Evolutionary conservation across 2,888 invertebrate species (phyloP).

Genomic region (Carcina quercana): DNA sequence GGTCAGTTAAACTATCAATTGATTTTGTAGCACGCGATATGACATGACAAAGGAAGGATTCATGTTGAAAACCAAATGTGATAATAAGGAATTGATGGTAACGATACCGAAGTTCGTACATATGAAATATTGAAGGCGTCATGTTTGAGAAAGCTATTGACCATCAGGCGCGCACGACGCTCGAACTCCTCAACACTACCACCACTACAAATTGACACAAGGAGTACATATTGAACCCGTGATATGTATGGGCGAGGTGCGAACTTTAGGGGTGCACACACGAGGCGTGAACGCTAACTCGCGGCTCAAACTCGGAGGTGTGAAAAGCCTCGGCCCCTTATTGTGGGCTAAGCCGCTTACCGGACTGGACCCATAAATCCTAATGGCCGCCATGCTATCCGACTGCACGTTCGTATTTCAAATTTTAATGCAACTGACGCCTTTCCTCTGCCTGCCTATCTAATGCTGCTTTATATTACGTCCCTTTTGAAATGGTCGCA

Average conservation of each 20-base stretch:
- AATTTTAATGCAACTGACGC: conserved; percentile 8
- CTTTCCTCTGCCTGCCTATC: too few relatives aligned
- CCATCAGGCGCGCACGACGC: conserved; percentile 9
- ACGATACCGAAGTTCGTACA: too few relatives aligned
- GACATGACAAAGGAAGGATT: too few relatives aligned
- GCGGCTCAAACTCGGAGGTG: conserved; percentile 65
- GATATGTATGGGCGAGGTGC: conserved; percentile 62
- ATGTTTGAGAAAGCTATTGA: neutral
- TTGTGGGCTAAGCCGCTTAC: conserved; percentile 64
- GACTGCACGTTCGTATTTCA: conserved; percentile 8
- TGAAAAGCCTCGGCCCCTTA: conserved; percentile 63
- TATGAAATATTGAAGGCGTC: too few relatives aligned
- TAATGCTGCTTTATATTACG: too few relatives aligned
- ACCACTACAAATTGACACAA: conserved; percentile 26
- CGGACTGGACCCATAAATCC: conserved; percentile 54
- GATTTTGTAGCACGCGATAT: too few relatives aligned
- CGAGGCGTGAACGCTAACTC: conserved; percentile 67
- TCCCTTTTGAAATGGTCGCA: too few relatives aligned
- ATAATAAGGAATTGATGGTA: too few relatives aligned
- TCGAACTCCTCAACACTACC: too few relatives aligned
- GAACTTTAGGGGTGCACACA: conserved; percentile 65
- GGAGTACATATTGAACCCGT: conserved; percentile 47
- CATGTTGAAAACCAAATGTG: too few relatives aligned
- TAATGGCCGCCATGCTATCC: conserved; percentile 19
- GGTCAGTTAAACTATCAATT: too few relatives aligned